phyloP scores from a whole-genome alignment of 2,113 vertebrate genomes.

The Apeltes quadracus region DNA sequence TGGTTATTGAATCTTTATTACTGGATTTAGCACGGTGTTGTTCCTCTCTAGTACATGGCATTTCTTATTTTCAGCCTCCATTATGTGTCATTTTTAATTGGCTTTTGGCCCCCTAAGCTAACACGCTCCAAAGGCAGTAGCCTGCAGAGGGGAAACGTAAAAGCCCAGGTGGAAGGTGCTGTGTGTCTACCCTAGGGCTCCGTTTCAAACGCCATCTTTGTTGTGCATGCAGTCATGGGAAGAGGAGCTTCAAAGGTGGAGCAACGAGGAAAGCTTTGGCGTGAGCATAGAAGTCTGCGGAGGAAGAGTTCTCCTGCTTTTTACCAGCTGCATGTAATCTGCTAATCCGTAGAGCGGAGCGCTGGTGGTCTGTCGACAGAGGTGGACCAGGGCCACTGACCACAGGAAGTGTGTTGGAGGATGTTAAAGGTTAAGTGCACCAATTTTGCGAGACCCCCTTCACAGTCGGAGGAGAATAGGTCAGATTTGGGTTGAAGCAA shows the following conservation, averaged over 20 bases:
- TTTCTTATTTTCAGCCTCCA: constrained; percentile 14
- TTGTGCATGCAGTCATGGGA: constrained; percentile 75
- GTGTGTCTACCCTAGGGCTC: constrained; percentile 50
- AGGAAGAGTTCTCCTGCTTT: constrained; percentile 59
- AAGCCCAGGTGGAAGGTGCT: constrained; percentile 65
- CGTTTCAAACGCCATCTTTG: constrained; percentile 58
- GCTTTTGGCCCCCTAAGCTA: constrained; percentile 33
- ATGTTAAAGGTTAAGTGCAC: constrained; percentile 75
- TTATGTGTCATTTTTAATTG: constrained; percentile 13
- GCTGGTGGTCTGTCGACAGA: constrained; percentile 70
- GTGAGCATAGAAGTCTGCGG: constrained; percentile 48
- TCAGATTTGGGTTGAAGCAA: constrained; percentile 30
- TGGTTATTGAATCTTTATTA: background rate
- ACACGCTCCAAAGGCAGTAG: constrained; percentile 46
- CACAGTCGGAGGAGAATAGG: constrained; percentile 33
- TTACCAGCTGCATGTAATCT: constrained; percentile 79
- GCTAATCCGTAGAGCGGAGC: constrained; percentile 69
- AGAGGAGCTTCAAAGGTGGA: constrained; percentile 76
- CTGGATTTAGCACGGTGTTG: background rate
- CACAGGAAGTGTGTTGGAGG: constrained; percentile 64
- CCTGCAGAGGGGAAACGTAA: constrained; percentile 49
- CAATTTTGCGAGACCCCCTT: constrained; percentile 41
- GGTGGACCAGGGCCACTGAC: constrained; percentile 64
- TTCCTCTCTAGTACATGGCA: background rate
- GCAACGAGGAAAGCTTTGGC: constrained; percentile 61